phyloP scores from a whole-genome alignment of 2,797 vertebrate genomes.

The Rhinogobio ventralis region DNA sequence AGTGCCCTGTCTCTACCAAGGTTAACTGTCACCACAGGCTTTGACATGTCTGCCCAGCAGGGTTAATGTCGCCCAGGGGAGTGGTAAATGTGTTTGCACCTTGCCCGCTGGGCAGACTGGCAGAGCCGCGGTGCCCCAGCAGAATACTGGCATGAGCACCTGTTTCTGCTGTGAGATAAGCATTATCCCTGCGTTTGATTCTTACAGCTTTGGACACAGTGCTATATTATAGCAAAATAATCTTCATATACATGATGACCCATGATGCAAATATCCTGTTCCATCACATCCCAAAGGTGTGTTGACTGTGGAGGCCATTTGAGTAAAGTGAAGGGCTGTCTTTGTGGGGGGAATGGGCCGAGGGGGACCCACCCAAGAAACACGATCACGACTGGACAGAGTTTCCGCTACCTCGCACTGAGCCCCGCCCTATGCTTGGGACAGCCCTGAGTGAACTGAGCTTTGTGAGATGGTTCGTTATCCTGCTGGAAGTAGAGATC shows the following conservation, averaged over 20 bases:
- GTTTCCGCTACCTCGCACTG: too few species aligned
- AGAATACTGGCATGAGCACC: constrained; percentile 71
- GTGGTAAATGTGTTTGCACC: constrained; percentile 80
- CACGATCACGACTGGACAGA: too few species aligned
- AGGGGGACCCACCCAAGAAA: too few species aligned
- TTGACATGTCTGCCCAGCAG: constrained; percentile 63
- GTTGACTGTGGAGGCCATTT: too few species aligned
- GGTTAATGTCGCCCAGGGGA: constrained; percentile 73
- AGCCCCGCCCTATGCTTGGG: too few species aligned
- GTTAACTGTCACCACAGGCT: constrained; percentile 78
- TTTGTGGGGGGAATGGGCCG: too few species aligned
- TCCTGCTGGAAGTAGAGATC: too few species aligned
- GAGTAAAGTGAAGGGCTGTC: too few species aligned
- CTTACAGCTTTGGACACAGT: neutral
- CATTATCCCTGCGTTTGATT: neutral
- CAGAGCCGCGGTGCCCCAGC: constrained; percentile 64
- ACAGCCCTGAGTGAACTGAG: too few species aligned
- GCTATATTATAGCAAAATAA: neutral
- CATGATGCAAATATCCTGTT: too few species aligned
- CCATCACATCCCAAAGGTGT: too few species aligned
- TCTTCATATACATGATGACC: neutral
- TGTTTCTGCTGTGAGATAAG: constrained; percentile 63
- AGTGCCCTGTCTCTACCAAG: constrained; percentile 69
- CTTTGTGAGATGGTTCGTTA: too few species aligned
- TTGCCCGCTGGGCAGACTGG: constrained; percentile 65